These are phyloP conservation scores for Anthrax anthrax DNA, from an alignment of 2,888 invertebrate species.

Conservation along the genomic window DNA sequence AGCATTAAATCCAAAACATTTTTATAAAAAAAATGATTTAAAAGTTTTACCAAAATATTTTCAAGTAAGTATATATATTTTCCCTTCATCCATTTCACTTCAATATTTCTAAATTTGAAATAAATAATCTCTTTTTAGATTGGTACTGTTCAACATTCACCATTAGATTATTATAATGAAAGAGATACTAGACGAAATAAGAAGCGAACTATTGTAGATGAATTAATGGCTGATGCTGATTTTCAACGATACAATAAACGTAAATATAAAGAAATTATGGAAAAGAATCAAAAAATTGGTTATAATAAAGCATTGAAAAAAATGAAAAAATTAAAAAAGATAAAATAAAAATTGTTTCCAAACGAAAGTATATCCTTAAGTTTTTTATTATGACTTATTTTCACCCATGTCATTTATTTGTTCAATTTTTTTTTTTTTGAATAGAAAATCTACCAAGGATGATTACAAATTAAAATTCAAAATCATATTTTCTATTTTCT, in stretches of 20 bases:
- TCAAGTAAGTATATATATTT: conserved; percentile 43
- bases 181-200: conserved; percentile 73
- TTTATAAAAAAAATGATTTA: conserved; percentile 86
- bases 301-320: conserved; percentile 62
- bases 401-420: too few species aligned
- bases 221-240: conserved; percentile 77
- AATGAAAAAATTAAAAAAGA: conserved; percentile 43
- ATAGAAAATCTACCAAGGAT: too few species aligned
- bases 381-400: too few species aligned
- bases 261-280: conserved; percentile 63
- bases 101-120: not conserved
- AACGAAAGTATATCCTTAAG: too few species aligned
- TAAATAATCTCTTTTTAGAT: conserved; percentile 36
- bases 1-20: conserved; percentile 79
- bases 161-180: conserved; percentile 74
- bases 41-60: conserved; percentile 85
- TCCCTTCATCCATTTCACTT: not conserved
- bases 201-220: conserved; percentile 84
- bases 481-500: too few species aligned
- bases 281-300: conserved; percentile 51
- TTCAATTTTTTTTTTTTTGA: too few species aligned
- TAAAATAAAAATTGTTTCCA: conserved; percentile 21
- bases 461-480: too few species aligned
- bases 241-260: conserved; percentile 68
- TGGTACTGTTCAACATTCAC: conserved; percentile 68